Percentiles rank a stretch among this genome's conserved stretches.
Conservation (phyloP, 2,888 invertebrate genomes). For the Neoscelio sp. region DNA sequence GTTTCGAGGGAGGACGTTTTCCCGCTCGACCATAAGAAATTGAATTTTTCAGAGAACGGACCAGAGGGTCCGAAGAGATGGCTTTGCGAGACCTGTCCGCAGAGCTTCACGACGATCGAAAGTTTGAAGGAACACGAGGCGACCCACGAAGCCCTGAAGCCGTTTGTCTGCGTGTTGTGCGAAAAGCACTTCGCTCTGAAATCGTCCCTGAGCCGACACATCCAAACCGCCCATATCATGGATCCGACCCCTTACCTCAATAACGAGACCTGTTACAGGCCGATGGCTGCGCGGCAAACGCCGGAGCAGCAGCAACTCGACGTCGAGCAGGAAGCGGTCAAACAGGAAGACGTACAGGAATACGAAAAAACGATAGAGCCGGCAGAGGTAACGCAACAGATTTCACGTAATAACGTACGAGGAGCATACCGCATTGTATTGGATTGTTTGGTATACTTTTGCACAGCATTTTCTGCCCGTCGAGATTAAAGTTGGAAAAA, state of each 20-base stretch:
- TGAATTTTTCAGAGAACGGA: conserved; percentile 69
- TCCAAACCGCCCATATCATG: conserved; percentile 84
- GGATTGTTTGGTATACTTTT: too few relatives aligned
- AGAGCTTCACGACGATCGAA: conserved; percentile 76
- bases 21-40: too few relatives aligned
- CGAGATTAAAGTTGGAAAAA: too few relatives aligned
- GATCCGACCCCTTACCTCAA: conserved; percentile 82
- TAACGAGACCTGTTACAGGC: conserved; percentile 79
- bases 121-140: conserved; percentile 78
- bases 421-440: too few relatives aligned
- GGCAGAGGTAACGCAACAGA: too few relatives aligned
- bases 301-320: conserved; percentile 69
- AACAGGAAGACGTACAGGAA: conserved; percentile 76
- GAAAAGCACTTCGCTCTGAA: conserved; percentile 83
- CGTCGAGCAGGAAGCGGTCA: conserved; percentile 72
- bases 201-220: conserved; percentile 84
- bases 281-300: too few relatives aligned
- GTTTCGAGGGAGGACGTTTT: too few relatives aligned
- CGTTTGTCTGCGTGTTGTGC: conserved; percentile 84
- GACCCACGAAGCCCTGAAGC: conserved; percentile 79
- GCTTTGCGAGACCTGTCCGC: conserved; percentile 80
- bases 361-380: conserved; percentile 70
- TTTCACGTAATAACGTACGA: too few relatives aligned
- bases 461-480: background rate
- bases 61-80: conserved; percentile 75